These are phyloP conservation scores for Ylistrum balloti DNA, from an alignment of 1,140 invertebrate genomes.

Conservation along the genomic window DNA sequence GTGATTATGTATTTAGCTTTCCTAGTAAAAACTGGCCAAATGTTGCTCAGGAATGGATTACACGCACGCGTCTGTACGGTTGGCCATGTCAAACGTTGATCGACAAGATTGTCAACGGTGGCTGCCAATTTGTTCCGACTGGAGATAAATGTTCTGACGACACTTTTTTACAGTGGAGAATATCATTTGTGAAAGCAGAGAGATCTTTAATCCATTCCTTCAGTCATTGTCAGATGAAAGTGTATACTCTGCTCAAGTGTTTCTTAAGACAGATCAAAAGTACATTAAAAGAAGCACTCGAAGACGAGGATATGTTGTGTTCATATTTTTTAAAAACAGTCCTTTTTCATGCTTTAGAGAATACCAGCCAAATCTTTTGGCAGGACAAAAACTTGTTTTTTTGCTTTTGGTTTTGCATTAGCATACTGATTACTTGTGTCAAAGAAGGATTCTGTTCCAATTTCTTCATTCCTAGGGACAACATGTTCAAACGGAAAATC, in stretches of 20 bases:
- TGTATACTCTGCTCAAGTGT: slow-evolving; percentile 44
- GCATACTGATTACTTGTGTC: slow-evolving; percentile 25
- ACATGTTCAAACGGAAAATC: slow-evolving; percentile 44
- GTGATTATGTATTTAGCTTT: too few species aligned
- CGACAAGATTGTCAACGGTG: not conserved
- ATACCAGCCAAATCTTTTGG: not conserved
- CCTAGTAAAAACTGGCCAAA: too few species aligned
- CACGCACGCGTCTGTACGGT: not conserved
- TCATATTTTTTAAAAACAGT: slow-evolving; percentile 48
- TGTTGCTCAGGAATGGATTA: too few species aligned
- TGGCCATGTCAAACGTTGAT: not conserved
- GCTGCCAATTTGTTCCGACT: slow-evolving; percentile 42
- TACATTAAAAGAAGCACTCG: not conserved
- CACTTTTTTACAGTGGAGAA: slow-evolving; percentile 43
- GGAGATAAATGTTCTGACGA: not conserved
- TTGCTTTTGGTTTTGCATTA: slow-evolving; percentile 48
- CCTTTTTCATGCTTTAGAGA: slow-evolving; percentile 41
- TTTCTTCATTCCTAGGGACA: slow-evolving; percentile 51
- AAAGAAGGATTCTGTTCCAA: slow-evolving; percentile 32
- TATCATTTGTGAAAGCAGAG: slow-evolving; percentile 52
- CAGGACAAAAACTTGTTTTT: slow-evolving; percentile 84
- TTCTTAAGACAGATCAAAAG: slow-evolving; percentile 45
- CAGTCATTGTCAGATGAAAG: slow-evolving; percentile 43
- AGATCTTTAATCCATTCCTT: slow-evolving; percentile 45
- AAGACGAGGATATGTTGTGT: not conserved